These are phyloP conservation scores for Cryptotis parvus DNA, from an alignment of 2,113 vertebrate genomes.

Conservation along the genomic window DNA sequence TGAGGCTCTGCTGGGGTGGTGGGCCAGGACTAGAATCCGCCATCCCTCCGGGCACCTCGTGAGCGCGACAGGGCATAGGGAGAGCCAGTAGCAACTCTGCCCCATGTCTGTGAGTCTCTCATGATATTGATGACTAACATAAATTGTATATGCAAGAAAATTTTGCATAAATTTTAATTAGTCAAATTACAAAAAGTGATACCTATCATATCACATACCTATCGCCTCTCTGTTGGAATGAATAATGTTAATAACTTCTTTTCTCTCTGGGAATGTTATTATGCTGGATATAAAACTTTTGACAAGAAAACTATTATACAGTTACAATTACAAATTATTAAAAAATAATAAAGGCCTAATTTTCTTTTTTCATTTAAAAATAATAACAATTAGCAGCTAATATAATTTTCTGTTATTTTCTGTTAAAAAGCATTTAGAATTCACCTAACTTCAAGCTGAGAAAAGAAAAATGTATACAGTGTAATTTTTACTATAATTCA, in stretches of 20 bases:
- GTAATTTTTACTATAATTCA: not conserved
- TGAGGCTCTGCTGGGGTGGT: too few relatives aligned
- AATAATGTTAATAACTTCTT: not conserved
- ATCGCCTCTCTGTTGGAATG: not conserved
- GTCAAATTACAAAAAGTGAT: not conserved
- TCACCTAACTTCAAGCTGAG: not conserved
- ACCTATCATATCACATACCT: too few relatives aligned
- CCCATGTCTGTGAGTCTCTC: too few relatives aligned
- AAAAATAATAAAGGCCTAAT: not conserved
- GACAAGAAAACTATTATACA: not conserved
- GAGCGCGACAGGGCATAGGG: too few relatives aligned
- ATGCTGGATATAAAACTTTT: not conserved
- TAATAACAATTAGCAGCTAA: not conserved
- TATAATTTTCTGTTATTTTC: too few relatives aligned
- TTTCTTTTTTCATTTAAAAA: not conserved
- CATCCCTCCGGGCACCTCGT: too few relatives aligned
- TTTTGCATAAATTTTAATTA: not conserved
- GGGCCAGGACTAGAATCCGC: too few relatives aligned
- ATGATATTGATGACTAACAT: not conserved
- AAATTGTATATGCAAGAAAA: not conserved
- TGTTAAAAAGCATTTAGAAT: not conserved
- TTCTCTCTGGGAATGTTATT: not conserved
- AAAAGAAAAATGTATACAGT: not conserved
- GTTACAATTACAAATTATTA: not conserved
- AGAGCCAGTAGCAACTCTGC: too few relatives aligned